Conservation (phyloP, 2,888 invertebrate genomes). For the Coremacera marginata region DNA sequence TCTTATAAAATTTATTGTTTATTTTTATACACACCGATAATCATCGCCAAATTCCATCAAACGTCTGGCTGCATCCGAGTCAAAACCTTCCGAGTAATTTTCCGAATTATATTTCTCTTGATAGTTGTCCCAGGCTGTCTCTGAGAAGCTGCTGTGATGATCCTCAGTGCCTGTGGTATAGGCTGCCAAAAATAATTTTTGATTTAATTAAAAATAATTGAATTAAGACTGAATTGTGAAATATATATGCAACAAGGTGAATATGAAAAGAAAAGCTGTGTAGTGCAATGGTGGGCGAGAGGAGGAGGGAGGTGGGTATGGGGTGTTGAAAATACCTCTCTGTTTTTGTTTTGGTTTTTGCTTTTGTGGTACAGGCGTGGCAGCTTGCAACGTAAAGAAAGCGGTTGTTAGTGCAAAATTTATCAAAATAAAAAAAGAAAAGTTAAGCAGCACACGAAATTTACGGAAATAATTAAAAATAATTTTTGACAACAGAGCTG, state of each 20-base stretch:
- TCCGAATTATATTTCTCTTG: constrained; percentile 95
- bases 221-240: background rate
- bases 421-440: constrained; percentile 6
- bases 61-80: constrained; percentile 86
- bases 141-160: constrained; percentile 83
- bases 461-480: background rate
- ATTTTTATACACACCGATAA: constrained; percentile 73
- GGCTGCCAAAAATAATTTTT: constrained; percentile 64
- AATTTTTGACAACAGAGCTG: background rate
- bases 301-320: background rate
- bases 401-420: constrained; percentile 36
- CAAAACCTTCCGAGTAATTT: constrained; percentile 87
- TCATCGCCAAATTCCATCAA: constrained; percentile 91
- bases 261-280: background rate
- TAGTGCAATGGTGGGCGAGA: background rate
- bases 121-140: constrained; percentile 96
- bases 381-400: constrained; percentile 62
- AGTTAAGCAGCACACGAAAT: background rate
- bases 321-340: constrained; percentile 55
- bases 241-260: background rate
- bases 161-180: constrained; percentile 78
- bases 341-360: constrained; percentile 32
- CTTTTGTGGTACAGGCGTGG: constrained; percentile 64
- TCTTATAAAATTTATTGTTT: background rate
- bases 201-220: background rate